A percentile compares a stretch with the other conserved stretches of the same genome.
phyloP scores from a whole-genome alignment of 1,140 invertebrate genomes.

The Drosophila saltans region DNA sequence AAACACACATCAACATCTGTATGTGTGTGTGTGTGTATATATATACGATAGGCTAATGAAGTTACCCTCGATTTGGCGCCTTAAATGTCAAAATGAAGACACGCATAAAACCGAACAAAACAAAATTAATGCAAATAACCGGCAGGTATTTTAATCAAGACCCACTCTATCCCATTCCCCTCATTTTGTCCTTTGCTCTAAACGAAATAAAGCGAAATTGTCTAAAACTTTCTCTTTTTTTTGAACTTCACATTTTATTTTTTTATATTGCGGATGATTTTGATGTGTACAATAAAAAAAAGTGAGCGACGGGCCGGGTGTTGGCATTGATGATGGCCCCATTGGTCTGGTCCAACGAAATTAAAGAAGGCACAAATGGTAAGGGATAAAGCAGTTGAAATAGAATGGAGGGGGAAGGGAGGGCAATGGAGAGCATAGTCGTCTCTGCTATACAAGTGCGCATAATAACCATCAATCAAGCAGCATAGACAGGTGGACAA shows the following conservation, averaged over 20 bases:
- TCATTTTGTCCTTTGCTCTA: constrained; percentile 1
- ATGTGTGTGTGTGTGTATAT: background rate
- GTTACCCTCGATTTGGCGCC: constrained; percentile 48
- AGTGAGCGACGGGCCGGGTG: constrained; percentile 49
- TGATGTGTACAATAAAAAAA: constrained; percentile 66
- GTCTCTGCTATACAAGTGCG: constrained; percentile 69
- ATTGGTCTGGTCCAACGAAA: constrained; percentile 43
- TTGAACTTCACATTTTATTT: constrained; percentile 10
- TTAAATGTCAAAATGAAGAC: constrained; percentile 76
- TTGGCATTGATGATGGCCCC: constrained; percentile 74
- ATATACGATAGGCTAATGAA: constrained; percentile 59
- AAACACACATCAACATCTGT: background rate
- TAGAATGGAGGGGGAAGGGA: background rate
- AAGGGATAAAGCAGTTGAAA: no score
- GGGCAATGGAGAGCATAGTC: constrained; percentile 17
- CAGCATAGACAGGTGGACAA: constrained; percentile 81
- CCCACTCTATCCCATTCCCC: constrained; percentile 4
- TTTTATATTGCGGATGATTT: constrained; percentile 42
- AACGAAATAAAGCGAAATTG: constrained; percentile 34
- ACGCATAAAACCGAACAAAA: constrained; percentile 57
- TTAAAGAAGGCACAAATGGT: constrained; percentile 51
- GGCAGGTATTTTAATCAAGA: constrained; percentile 80
- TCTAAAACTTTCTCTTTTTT: constrained; percentile 57
- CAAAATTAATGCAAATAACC: constrained; percentile 78
- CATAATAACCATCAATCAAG: constrained; percentile 83